Evolutionary conservation across 35 echinoderm and acorn worm genomes (phyloP).

Genomic region (Holothuria glaberrima): DNA sequence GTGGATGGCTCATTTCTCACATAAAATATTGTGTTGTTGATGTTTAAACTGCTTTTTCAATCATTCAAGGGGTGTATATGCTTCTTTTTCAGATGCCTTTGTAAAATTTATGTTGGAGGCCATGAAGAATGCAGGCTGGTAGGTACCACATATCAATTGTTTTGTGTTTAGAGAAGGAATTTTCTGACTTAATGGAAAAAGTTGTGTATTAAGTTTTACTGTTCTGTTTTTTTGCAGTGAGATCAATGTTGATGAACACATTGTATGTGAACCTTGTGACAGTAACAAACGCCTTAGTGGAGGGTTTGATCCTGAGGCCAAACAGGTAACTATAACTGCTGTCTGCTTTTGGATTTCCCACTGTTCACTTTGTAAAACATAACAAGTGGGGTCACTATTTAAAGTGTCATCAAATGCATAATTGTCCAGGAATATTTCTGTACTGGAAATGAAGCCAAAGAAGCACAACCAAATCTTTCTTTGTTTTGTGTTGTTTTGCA

Average conservation of each 20-base stretch:
- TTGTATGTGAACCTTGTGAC: conserved; percentile 75
- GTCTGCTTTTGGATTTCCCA: background rate
- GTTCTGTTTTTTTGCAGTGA: conserved; percentile 57
- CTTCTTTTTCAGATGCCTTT: conserved; percentile 36
- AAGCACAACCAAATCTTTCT: too few relatives aligned
- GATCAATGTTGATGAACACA: conserved; percentile 63
- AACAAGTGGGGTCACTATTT: too few relatives aligned
- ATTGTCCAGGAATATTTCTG: background rate
- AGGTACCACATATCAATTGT: background rate
- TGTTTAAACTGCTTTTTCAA: too few relatives aligned
- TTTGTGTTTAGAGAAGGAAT: background rate
- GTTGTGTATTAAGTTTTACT: background rate
- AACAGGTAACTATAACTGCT: conserved; percentile 55
- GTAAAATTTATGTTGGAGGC: conserved; percentile 37
- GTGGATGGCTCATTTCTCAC: too few relatives aligned
- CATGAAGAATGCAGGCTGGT: conserved; percentile 33
- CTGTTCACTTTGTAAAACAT: background rate
- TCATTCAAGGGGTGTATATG: background rate
- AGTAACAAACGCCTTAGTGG: conserved; percentile 65
- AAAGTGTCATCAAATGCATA: background rate
- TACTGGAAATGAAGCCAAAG: too few relatives aligned
- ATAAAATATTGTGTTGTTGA: too few relatives aligned
- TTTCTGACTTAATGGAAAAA: background rate
- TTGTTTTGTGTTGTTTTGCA: too few relatives aligned
- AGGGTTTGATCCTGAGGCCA: conserved; percentile 84